A percentile compares a stretch with the other conserved stretches of the same genome.
Evolutionary conservation across 1,140 invertebrate species (phyloP).

Genomic region (Chlorops oryzae): DNA sequence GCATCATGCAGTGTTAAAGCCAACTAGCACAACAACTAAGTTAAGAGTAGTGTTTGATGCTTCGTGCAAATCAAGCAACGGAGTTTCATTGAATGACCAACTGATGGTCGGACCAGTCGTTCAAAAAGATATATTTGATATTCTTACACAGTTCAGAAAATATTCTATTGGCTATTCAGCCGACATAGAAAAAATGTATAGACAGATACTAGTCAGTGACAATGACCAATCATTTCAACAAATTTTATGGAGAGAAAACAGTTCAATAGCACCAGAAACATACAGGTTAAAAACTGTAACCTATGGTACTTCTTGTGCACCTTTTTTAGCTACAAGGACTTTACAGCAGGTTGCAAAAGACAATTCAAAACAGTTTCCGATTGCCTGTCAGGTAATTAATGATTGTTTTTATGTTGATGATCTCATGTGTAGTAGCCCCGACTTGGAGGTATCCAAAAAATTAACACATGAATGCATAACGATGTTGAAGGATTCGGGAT

Average conservation of each 20-base stretch:
- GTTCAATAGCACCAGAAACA: not conserved
- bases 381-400: not conserved
- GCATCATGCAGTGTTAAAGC: constrained; percentile 6
- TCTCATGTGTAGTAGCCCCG: constrained; percentile 1
- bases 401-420: constrained; percentile 10
- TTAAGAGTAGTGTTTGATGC: constrained; percentile 41
- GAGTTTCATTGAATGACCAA: constrained; percentile 38
- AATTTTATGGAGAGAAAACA: constrained; percentile 5
- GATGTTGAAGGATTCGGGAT: constrained; percentile 18
- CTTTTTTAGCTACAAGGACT: constrained; percentile 6
- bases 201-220: constrained; percentile 20
- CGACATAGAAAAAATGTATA: constrained; percentile 43
- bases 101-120: constrained; percentile 29
- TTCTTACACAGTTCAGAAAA: constrained; percentile 32
- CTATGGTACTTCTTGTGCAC: constrained; percentile 9
- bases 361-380: not conserved
- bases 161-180: constrained; percentile 27
- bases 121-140: constrained; percentile 37
- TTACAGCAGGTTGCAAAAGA: constrained; percentile 4
- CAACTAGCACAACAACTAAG: not conserved
- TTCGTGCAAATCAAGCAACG: constrained; percentile 30
- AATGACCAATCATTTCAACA: constrained; percentile 5
- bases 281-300: constrained; percentile 6
- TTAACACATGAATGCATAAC: not conserved
- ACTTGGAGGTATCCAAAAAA: not conserved